Conservation (phyloP, 2,797 vertebrate species). For the Prionace glauca region DNA sequence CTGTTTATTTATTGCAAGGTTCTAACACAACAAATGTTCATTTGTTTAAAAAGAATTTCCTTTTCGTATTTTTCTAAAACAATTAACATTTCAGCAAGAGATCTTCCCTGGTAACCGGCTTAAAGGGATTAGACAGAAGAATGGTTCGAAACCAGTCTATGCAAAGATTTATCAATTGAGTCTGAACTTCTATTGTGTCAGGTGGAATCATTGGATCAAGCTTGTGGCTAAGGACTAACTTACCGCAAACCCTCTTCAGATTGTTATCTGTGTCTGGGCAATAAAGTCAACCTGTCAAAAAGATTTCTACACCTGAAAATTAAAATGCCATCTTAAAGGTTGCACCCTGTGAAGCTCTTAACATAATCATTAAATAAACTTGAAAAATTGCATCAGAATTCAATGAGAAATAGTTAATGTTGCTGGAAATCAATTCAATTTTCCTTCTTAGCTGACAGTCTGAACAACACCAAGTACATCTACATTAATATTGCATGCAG, state of each 20-base stretch:
- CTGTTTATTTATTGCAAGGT: background rate
- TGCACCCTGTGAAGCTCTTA: background rate
- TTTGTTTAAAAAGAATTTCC: background rate
- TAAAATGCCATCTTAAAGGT: background rate
- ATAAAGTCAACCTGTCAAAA: background rate
- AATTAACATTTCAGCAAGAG: slow-evolving; percentile 11
- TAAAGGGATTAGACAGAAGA: slow-evolving; percentile 4
- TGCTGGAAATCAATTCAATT: slow-evolving; percentile 20
- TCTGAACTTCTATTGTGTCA: slow-evolving; percentile 18
- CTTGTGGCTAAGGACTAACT: background rate
- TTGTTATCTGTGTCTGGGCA: background rate
- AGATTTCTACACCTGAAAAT: background rate
- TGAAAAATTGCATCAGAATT: background rate
- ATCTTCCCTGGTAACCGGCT: background rate
- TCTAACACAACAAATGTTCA: background rate
- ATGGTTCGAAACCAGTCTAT: slow-evolving; percentile 29
- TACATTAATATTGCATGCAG: background rate
- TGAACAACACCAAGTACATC: background rate
- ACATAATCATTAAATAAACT: slow-evolving; percentile 10
- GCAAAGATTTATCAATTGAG: slow-evolving; percentile 31
- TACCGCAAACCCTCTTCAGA: background rate
- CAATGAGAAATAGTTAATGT: background rate
- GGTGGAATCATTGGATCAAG: background rate
- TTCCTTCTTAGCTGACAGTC: background rate
- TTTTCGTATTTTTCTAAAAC: slow-evolving; percentile 14